Evolutionary conservation across 1,140 invertebrate genomes (phyloP).

Genomic region (Aphaenogaster ashmeadi): DNA sequence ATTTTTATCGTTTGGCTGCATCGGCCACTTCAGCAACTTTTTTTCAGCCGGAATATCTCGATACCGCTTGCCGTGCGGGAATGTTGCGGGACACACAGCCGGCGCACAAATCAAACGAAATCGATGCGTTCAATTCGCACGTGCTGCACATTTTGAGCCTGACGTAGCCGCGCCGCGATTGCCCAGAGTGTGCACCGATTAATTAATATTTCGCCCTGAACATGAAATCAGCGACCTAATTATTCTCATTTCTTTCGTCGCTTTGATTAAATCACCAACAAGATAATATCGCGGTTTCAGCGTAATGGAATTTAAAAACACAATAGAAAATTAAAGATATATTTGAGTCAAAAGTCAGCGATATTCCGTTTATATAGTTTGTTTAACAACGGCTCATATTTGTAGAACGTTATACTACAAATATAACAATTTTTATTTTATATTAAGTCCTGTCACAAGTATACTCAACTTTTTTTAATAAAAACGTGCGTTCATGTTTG

Average conservation of each 20-base stretch:
- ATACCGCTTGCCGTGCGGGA: conserved; percentile 29
- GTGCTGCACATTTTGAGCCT: conserved; percentile 38
- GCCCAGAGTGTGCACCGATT: background rate
- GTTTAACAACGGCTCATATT: conserved; percentile 1
- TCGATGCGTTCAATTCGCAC: conserved; percentile 50
- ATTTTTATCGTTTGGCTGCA: conserved; percentile 41
- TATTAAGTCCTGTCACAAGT: background rate
- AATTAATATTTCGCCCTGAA: conserved; percentile 45
- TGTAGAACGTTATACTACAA: background rate
- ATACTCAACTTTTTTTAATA: conserved; percentile 15
- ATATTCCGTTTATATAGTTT: background rate
- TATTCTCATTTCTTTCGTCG: background rate
- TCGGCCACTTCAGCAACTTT: conserved; percentile 40
- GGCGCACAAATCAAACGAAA: conserved; percentile 51
- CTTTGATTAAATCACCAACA: background rate
- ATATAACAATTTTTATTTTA: conserved; percentile 17
- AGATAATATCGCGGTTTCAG: background rate
- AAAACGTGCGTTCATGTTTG: background rate
- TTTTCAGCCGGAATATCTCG: conserved; percentile 36
- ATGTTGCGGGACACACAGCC: conserved; percentile 26
- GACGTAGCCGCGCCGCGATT: background rate
- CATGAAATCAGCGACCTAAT: conserved; percentile 1
- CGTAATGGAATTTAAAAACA: background rate
- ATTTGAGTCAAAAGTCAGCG: background rate
- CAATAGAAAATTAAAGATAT: background rate